Conservation (phyloP, 2,113 vertebrate species). For the Corynorhinus townsendii region DNA sequence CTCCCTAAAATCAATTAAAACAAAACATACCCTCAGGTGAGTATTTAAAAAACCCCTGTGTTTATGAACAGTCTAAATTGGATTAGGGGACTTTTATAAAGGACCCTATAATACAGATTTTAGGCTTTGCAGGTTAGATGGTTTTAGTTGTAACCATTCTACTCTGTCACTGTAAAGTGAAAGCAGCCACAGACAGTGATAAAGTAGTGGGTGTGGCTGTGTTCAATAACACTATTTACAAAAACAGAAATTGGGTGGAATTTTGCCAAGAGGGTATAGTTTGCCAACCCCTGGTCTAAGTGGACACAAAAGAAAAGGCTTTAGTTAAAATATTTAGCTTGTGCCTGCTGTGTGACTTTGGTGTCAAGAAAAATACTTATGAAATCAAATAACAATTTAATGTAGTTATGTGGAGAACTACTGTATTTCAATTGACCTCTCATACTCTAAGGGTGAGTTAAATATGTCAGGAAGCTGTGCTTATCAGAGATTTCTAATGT, state of each 20-base stretch:
- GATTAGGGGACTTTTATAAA: neutral
- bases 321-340: slow-evolving; percentile 5
- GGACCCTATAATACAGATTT: neutral
- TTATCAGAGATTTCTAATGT: neutral
- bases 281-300: neutral
- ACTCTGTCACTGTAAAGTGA: neutral
- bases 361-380: neutral
- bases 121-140: neutral
- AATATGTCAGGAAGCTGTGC: neutral
- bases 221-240: neutral
- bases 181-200: neutral
- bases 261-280: neutral
- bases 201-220: neutral
- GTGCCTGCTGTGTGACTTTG: neutral
- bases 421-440: neutral
- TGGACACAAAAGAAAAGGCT: neutral
- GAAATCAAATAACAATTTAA: neutral
- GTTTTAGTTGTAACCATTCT: neutral
- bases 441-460: neutral
- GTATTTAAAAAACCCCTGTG: no score
- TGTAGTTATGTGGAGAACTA: neutral
- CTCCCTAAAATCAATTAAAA: no score
- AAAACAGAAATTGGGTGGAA: neutral
- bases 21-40: no score
- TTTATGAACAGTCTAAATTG: neutral